Conservation (phyloP, 2,113 vertebrate species). For the Saguinus midas region DNA sequence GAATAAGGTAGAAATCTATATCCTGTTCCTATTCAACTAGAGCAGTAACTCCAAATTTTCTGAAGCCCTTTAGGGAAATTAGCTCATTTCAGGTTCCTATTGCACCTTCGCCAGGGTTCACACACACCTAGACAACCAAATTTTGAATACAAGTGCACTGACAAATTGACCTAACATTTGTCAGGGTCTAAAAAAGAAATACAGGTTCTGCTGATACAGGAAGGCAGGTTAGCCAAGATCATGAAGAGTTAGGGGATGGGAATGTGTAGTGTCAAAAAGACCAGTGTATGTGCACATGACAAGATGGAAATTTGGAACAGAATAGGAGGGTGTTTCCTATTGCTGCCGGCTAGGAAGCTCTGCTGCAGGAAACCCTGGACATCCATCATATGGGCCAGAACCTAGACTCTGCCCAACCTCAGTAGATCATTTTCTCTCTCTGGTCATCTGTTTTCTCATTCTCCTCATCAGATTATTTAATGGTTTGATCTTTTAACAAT, state of each 20-base stretch:
- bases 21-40: not conserved
- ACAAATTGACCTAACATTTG: not conserved
- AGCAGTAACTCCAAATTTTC: not conserved
- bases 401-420: not conserved
- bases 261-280: not conserved
- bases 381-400: not conserved
- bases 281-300: not conserved
- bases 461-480: not conserved
- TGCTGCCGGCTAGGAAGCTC: not conserved
- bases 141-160: not conserved
- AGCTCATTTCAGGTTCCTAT: not conserved
- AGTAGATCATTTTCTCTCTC: not conserved
- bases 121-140: not conserved
- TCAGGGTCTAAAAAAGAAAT: not conserved
- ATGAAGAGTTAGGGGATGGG: not conserved
- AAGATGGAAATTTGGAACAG: not conserved
- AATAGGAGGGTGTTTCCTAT: not conserved
- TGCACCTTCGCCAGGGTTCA: not conserved
- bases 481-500: not conserved
- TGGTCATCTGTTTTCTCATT: not conserved
- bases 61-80: not conserved
- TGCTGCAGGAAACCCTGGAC: not conserved
- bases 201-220: not conserved
- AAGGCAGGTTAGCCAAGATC: not conserved
- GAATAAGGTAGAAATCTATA: not conserved